phyloP scores from a whole-genome alignment of 2,797 vertebrate genomes.

The Acanthopagrus latus region DNA sequence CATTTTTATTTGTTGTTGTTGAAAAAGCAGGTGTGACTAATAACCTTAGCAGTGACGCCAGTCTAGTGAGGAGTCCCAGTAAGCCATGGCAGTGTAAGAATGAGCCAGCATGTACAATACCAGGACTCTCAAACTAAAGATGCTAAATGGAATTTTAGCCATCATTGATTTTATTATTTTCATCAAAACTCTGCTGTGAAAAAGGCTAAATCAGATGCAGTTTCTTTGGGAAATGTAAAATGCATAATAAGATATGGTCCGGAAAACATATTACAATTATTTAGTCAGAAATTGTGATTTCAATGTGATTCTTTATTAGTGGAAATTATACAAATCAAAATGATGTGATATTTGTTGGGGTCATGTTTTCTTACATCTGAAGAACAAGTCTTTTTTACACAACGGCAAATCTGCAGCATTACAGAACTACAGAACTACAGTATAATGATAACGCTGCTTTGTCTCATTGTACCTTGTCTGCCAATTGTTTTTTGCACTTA shows the following conservation, averaged over 20 bases:
- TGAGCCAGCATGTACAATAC: conserved; percentile 5
- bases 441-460: too few relatives aligned
- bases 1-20: background rate
- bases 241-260: too few relatives aligned
- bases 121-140: background rate
- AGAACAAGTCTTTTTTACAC: too few relatives aligned
- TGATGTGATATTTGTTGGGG: too few relatives aligned
- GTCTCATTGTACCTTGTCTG: too few relatives aligned
- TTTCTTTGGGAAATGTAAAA: background rate
- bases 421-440: too few relatives aligned
- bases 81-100: conserved; percentile 5
- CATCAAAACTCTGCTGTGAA: background rate
- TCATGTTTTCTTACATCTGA: too few relatives aligned
- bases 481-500: too few relatives aligned
- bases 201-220: background rate
- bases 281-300: too few relatives aligned
- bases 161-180: conserved; percentile 5
- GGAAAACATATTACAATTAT: too few relatives aligned
- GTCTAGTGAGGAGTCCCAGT: conserved; percentile 8
- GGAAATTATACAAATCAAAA: background rate
- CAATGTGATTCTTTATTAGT: too few relatives aligned
- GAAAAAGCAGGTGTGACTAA: conserved; percentile 16
- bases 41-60: background rate
- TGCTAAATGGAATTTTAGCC: conserved; percentile 2
- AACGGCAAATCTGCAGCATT: too few relatives aligned